A percentile compares a stretch with the other conserved stretches of the same genome.
Conservation (phyloP, 2,888 invertebrate species). For the Agriopis aurantiaria region DNA sequence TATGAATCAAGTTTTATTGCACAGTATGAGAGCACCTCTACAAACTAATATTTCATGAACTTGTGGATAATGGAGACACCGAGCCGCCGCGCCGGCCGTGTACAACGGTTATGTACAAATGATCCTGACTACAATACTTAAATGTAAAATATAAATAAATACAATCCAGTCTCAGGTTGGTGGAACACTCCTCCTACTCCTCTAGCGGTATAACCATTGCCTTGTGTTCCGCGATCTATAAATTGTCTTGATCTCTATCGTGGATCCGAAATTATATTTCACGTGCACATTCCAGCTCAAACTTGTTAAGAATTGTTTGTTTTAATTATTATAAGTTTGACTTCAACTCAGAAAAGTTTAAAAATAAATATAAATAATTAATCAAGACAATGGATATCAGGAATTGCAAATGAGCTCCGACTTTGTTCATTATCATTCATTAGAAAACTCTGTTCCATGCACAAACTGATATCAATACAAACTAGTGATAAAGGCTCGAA, state of each 20-base stretch:
- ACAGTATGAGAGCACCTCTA: background rate
- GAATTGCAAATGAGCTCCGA: conserved; percentile 28
- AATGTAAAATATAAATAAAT: conserved; percentile 56
- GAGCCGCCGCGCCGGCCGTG: conserved; percentile 19
- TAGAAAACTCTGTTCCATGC: conserved; percentile 13
- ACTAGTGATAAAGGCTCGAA: no score
- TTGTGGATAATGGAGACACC: background rate
- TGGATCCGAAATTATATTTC: no score
- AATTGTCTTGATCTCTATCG: no score
- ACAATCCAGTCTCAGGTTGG: conserved; percentile 62
- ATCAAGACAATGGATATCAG: conserved; percentile 26
- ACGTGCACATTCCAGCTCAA: no score
- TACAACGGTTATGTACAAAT: conserved; percentile 44
- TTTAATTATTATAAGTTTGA: no score
- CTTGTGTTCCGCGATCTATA: no score
- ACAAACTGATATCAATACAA: background rate
- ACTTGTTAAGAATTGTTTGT: no score
- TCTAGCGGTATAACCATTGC: background rate
- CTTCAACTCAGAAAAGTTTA: background rate
- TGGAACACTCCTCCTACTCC: conserved; percentile 41
- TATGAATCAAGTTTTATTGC: no score
- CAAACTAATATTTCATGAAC: background rate
- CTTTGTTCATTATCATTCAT: conserved; percentile 29
- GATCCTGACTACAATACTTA: conserved; percentile 14
- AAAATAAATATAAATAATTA: background rate